A percentile compares a stretch with the other conserved stretches of the same genome.
These are phyloP conservation scores for Pelecanus crispus DNA, from an alignment of 2,113 vertebrate genomes.

Conservation along the genomic window DNA sequence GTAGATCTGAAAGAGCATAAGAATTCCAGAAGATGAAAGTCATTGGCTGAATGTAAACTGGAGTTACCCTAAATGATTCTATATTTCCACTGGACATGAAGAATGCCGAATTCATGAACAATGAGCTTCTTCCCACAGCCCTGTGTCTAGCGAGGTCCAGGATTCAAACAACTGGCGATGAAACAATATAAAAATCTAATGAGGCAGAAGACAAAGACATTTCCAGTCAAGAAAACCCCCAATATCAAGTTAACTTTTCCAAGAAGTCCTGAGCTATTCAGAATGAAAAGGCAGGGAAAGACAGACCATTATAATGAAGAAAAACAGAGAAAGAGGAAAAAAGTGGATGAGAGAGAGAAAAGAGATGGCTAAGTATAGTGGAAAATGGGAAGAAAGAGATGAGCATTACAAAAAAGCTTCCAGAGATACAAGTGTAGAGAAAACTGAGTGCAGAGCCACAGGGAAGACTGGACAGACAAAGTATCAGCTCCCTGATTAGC, in stretches of 20 bases:
- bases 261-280: background rate
- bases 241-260: background rate
- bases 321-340: background rate
- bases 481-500: background rate
- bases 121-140: background rate
- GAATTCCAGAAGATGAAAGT: background rate
- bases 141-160: background rate
- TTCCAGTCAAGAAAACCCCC: background rate
- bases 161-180: background rate
- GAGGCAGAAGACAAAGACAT: background rate
- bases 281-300: background rate
- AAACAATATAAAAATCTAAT: background rate
- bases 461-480: background rate
- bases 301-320: background rate
- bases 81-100: background rate
- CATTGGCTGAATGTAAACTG: background rate
- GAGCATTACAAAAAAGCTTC: background rate
- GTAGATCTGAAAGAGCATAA: background rate
- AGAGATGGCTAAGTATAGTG: rapidly evolving
- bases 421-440: background rate
- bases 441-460: background rate
- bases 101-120: background rate
- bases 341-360: background rate
- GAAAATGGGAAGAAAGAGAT: background rate
- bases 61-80: background rate